Base-by-base conservation (phyloP, 2,113 vertebrate genomes). In the Polypterus bichir region DNA sequence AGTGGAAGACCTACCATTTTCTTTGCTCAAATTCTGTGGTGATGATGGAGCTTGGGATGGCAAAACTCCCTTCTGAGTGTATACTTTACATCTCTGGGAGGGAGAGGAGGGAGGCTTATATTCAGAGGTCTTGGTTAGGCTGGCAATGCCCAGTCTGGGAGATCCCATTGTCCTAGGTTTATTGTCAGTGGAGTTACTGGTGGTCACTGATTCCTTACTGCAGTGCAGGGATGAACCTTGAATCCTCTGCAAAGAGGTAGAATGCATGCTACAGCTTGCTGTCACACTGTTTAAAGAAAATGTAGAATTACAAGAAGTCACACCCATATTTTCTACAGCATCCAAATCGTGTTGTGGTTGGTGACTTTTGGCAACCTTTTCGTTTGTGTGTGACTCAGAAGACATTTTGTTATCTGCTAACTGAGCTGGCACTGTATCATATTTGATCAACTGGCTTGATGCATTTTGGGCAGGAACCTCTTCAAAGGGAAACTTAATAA, bases 71-170 rank as follows among this genome's bases (percentile, higher is more conserved):
- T 99, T 99, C 79, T 98, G 94, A 4, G 96, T 98, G 64, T 94
- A 95, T 9, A 98, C 94, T 70, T 98, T 98, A 78, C 94, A 95
- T 7, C 96, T 84, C 77, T 97, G 94, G 6, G 94, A 96, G 4
- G 94, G 93, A 47, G 94, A 97, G 61, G 81, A 79, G 49, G 88
- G 66, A 61, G 91, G 90, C 65, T 92, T 97, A 70, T 96, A 98
- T 47, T 98, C 96, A 0, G 94, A 86, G 3, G 92, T 93, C 82
- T 92, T 97, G 4, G 93, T 92, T 60, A 98, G 79, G 64, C 94
- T 97, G 7, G 96, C 94, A 4, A 98, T 76, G 49, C 96, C 96
- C 5, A 98, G 86, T 9, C 96, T 81, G 0, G 96, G 96, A 0
- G 96, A 98, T 62, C 94, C 96, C 72, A 94, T 80, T 3, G 92